Evolutionary conservation across 2,797 vertebrate species (phyloP).

Genomic region (Mormyrops boulengeri): DNA sequence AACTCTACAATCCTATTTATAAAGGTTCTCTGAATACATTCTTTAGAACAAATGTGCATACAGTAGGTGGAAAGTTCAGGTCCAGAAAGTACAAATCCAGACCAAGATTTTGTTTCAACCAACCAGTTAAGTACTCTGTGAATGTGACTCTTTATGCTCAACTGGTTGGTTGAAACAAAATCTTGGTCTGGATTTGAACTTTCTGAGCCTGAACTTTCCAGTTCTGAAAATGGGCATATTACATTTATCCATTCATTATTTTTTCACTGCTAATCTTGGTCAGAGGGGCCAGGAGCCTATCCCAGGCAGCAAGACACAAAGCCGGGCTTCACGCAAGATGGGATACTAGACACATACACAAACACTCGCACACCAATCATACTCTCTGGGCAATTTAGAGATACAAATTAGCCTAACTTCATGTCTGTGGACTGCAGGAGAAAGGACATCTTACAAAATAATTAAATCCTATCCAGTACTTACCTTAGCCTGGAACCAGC

Average conservation of each 20-base stretch:
- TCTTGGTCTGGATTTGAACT: not conserved
- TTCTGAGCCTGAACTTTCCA: not conserved
- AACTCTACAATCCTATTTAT: not conserved
- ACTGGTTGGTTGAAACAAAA: not conserved
- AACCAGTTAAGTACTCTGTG: not conserved
- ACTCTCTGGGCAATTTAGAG: not conserved
- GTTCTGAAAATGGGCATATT: not conserved
- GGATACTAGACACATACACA: not conserved
- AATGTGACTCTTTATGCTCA: not conserved
- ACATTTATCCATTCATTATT: not conserved
- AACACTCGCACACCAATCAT: not conserved
- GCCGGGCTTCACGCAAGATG: not conserved
- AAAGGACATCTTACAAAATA: not conserved
- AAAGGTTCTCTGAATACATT: not conserved
- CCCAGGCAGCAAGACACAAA: not conserved
- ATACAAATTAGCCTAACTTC: not conserved
- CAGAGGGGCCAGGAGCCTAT: not conserved
- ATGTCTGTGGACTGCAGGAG: not conserved
- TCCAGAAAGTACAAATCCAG: not conserved
- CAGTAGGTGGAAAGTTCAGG: not conserved
- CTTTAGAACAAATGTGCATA: not conserved
- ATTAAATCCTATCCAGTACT: not conserved
- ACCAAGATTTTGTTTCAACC: not conserved
- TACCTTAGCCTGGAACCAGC: slow-evolving; percentile 23
- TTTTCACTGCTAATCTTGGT: not conserved